Evolutionary conservation across 2,113 vertebrate species (phyloP).

Genomic region (Malurus cyaneus): DNA sequence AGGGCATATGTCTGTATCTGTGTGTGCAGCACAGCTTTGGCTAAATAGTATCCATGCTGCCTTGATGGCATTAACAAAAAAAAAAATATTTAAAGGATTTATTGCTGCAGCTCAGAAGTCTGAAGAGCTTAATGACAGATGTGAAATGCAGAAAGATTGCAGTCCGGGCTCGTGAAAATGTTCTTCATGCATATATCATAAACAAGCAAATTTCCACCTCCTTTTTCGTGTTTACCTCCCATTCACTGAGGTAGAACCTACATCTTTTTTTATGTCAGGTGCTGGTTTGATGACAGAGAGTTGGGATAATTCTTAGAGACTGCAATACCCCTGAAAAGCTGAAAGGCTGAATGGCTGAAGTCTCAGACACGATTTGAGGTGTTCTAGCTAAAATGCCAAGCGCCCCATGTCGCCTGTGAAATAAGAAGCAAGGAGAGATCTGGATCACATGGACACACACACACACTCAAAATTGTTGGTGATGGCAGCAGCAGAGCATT

Average conservation of each 20-base stretch:
- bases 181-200: neutral
- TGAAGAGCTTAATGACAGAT: neutral
- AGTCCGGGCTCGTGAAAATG: neutral
- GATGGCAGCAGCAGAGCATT: neutral
- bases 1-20: neutral
- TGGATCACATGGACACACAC: neutral
- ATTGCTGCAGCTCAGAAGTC: neutral
- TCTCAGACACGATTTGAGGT: neutral
- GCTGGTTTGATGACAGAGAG: neutral
- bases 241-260: neutral
- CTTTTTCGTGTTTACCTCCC: neutral
- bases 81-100: neutral
- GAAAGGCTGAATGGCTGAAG: neutral
- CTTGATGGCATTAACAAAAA: neutral
- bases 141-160: neutral
- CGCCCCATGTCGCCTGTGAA: rapidly evolving
- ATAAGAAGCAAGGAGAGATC: neutral
- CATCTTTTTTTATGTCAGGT: neutral
- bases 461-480: neutral
- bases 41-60: neutral
- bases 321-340: neutral
- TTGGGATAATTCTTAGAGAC: neutral
- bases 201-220: neutral
- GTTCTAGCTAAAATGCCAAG: neutral
- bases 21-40: neutral